Conservation (phyloP, 92 coral and sea anemone species). For the Actinostola sp. region DNA sequence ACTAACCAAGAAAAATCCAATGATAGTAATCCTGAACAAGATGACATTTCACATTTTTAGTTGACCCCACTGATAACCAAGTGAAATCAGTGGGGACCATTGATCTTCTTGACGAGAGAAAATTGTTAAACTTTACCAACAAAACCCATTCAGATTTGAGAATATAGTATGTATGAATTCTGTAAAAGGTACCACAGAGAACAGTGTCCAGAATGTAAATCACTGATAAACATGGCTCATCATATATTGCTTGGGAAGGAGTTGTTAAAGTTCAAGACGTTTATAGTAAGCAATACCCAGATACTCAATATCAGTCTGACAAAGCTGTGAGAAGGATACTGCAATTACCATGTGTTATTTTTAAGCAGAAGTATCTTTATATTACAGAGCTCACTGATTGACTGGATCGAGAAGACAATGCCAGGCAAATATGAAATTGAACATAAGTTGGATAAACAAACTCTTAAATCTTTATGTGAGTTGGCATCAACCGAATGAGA, state of each 20-base stretch:
- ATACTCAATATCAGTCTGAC: constrained; percentile 51
- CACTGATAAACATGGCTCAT: constrained; percentile 37
- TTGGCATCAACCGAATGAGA: constrained; percentile 53
- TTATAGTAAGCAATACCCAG: constrained; percentile 42
- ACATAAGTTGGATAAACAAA: constrained; percentile 31
- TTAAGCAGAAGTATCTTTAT: constrained; percentile 33
- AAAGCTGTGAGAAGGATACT: constrained; percentile 59
- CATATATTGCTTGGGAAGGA: too few species aligned
- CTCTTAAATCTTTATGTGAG: constrained; percentile 56
- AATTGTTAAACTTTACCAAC: not conserved
- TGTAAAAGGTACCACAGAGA: constrained; percentile 56
- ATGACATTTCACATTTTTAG: too few species aligned
- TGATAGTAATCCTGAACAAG: too few species aligned
- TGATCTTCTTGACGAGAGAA: too few species aligned
- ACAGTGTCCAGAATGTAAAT: constrained; percentile 43
- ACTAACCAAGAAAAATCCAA: too few species aligned
- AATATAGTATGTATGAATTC: constrained; percentile 40
- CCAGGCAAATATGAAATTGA: constrained; percentile 20
- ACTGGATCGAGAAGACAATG: constrained; percentile 50
- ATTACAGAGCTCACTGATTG: constrained; percentile 45
- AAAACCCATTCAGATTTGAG: constrained; percentile 36
- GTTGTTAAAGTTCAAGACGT: constrained; percentile 42
- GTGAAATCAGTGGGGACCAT: too few species aligned
- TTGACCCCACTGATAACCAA: too few species aligned
- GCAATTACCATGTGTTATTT: constrained; percentile 57